Conservation (phyloP, 2,113 vertebrate species). For the Lepus timidus region DNA sequence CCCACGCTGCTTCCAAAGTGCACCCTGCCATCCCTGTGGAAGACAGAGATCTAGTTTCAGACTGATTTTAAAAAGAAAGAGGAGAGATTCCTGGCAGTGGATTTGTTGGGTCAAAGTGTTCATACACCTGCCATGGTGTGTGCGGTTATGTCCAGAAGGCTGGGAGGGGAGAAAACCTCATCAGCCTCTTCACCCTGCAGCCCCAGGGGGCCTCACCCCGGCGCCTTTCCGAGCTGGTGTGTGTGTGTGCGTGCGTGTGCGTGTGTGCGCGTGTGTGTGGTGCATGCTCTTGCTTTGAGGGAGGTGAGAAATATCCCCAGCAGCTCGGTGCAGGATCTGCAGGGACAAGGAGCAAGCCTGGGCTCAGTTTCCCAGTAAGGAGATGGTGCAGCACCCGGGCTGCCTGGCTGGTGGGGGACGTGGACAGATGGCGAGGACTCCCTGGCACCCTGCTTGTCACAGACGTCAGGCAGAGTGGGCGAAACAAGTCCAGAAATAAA, state of each 20-base stretch:
- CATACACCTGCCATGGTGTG: not conserved
- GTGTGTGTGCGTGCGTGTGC: not conserved
- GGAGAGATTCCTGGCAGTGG: not conserved
- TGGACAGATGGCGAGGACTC: conserved; percentile 66
- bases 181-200: not conserved
- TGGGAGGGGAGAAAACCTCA: not conserved
- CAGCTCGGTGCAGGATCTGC: not conserved
- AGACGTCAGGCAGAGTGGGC: conserved; percentile 73
- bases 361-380: not conserved
- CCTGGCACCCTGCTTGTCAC: conserved; percentile 57
- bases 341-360: not conserved
- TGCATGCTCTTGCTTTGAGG: not conserved
- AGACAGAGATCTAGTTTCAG: too few species aligned
- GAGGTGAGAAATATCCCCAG: not conserved
- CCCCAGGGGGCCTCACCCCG: not conserved
- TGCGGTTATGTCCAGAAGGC: not conserved
- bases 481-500: conserved; percentile 73
- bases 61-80: too few species aligned
- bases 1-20: too few species aligned
- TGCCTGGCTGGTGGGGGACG: conserved; percentile 52
- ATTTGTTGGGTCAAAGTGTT: not conserved
- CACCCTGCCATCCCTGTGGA: too few species aligned
- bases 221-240: not conserved
- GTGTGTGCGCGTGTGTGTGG: too few species aligned
- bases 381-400: not conserved